Evolutionary conservation across 2,888 invertebrate species (phyloP), one percentile per base, ranked within the genome.

Genomic region (Phengaris arion): DNA sequence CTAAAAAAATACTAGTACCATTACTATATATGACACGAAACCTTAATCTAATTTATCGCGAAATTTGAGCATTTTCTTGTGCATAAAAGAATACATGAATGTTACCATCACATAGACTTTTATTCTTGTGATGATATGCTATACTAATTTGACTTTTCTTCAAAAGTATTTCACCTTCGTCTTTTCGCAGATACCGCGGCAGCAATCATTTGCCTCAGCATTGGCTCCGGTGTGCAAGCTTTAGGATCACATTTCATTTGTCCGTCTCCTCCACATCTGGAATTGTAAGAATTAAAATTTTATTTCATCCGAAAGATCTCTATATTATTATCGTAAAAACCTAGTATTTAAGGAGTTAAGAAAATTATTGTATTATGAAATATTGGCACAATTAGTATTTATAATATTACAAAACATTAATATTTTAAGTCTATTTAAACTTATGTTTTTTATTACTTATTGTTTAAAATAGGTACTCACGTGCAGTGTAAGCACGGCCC

Each of bases 171-270:
- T 95, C 95, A 96, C 95, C 96, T 96, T 92, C 96, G 95, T 91
- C 96, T 94, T 85, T 95, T 95, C 83, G 96, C 94, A 79, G 96
- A 95, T 80, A 96, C 96, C 80, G 97, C 97, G 75, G 96, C 96
- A 74, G 97, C 97, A 86, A 98, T 97, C 96, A 98, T 97, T 94
- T 98, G 97, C 86, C 97, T 95, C 85, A 98, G 93, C 96, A 97
- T 97, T 76, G 98, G 98, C 88, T 98, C 97, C 69, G 98, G 98
- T 82, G 97, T 96, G 91, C 98, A 98, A 80, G 96, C 96, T 90
- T 96, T 96, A 77, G 98, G 98, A 91, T 98, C 97, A 91, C 98
- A 98, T 92, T 98, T 96, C 98, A 98, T 98, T 91, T 98, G 97
- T 83, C 98, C 98, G 89, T 97, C 96, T 80, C 97, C 96, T 85